Conservation (phyloP, 2,797 vertebrate species). For the Brachymystax lenok region DNA sequence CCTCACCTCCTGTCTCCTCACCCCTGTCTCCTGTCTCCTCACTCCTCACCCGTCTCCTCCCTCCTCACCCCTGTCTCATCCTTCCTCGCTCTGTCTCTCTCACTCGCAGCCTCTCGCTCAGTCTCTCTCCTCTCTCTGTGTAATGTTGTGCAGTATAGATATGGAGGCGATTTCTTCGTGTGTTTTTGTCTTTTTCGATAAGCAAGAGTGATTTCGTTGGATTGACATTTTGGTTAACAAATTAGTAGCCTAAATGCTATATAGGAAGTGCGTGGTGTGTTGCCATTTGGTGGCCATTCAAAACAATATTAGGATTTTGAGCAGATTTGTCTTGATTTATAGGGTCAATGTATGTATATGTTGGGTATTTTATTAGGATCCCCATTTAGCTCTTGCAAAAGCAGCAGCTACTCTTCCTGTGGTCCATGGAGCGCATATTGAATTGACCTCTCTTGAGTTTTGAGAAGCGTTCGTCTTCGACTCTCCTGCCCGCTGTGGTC, state of each 20-base stretch:
- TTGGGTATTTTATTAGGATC: no score
- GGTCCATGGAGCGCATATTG: background rate
- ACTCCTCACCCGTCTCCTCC: background rate
- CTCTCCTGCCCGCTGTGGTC: no score
- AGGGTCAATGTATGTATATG: no score
- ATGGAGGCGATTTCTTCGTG: background rate
- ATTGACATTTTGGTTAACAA: background rate
- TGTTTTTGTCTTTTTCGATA: background rate
- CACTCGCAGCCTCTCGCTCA: no score
- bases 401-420: no score
- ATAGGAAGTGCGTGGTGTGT: background rate
- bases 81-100: constrained; percentile 2
- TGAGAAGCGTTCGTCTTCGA: background rate
- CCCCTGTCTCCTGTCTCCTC: background rate
- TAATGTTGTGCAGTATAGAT: constrained; percentile 7
- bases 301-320: no score
- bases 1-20: background rate
- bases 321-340: no score
- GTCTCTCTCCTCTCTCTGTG: background rate
- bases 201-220: background rate
- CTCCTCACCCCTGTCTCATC: background rate
- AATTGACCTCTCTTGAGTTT: background rate
- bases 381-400: no score
- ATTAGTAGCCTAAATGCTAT: no score
- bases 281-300: background rate